phyloP scores from a whole-genome alignment of 1,140 invertebrate species.

The Aricia agestis region DNA sequence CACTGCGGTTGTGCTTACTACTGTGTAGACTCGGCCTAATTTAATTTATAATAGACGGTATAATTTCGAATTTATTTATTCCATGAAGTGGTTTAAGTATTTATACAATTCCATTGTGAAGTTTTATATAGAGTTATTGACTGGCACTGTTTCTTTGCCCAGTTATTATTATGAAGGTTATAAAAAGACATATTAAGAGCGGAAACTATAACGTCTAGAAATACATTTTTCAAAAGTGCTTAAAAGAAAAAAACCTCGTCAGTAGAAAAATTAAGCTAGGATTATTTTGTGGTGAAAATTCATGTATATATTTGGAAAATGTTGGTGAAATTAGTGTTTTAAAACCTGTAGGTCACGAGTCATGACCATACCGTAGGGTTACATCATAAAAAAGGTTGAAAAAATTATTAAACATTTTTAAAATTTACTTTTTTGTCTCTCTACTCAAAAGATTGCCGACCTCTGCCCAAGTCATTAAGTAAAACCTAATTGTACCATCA shows the following conservation, averaged over 20 bases:
- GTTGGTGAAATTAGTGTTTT: no score
- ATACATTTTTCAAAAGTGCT: not conserved
- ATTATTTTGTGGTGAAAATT: no score
- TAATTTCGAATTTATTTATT: slow-evolving; percentile 10
- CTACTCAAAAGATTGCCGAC: no score
- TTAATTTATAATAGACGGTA: slow-evolving; percentile 5
- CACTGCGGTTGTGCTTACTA: not conserved
- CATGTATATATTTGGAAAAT: no score
- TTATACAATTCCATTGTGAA: not conserved
- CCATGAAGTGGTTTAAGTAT: slow-evolving; percentile 8
- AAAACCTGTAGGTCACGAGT: no score
- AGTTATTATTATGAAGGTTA: not conserved
- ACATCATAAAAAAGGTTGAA: no score
- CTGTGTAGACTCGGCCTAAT: not conserved
- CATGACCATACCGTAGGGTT: no score
- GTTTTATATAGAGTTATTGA: not conserved
- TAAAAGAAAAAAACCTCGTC: not conserved
- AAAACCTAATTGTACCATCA: not conserved
- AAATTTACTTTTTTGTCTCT: no score
- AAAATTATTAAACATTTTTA: no score
- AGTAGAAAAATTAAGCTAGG: no score
- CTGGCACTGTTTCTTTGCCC: not conserved
- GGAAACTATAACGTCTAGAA: not conserved
- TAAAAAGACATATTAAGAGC: not conserved
- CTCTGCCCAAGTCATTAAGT: no score